phyloP scores from a whole-genome alignment of 2,888 invertebrate species.

The Mermis nigrescens region DNA sequence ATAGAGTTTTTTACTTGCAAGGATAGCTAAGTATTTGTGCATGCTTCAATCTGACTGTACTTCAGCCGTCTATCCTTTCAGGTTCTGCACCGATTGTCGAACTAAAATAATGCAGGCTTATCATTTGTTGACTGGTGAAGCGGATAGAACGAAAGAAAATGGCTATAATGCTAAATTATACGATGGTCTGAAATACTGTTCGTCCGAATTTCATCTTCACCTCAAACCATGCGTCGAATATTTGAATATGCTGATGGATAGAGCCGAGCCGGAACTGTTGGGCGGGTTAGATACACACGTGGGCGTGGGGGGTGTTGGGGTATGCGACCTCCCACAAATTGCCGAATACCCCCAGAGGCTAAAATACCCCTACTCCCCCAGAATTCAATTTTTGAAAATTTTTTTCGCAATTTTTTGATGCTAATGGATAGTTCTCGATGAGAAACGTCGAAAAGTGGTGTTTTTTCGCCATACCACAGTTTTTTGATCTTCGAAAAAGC shows the following conservation, averaged over 20 bases:
- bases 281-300: conserved; percentile 50
- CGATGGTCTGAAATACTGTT: conserved; percentile 63
- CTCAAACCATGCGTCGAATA: conserved; percentile 68
- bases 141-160: conserved; percentile 61
- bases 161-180: conserved; percentile 70
- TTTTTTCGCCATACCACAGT: too few relatives aligned
- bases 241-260: conserved; percentile 62
- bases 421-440: too few relatives aligned
- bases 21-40: background rate
- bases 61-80: conserved; percentile 20
- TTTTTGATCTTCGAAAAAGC: too few relatives aligned
- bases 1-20: conserved; percentile 14
- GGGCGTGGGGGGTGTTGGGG: too few relatives aligned
- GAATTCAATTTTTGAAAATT: too few relatives aligned
- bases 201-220: conserved; percentile 67
- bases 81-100: conserved; percentile 75
- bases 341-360: too few relatives aligned
- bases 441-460: too few relatives aligned
- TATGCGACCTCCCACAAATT: too few relatives aligned
- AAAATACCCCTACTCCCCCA: too few relatives aligned
- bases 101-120: conserved; percentile 71
- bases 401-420: too few relatives aligned
- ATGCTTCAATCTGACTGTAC: background rate
- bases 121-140: conserved; percentile 52
- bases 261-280: conserved; percentile 73